Evolutionary conservation across 2,888 invertebrate species (phyloP), one percentile per base, ranked within the genome.

Genomic region (Camponotus fellah): DNA sequence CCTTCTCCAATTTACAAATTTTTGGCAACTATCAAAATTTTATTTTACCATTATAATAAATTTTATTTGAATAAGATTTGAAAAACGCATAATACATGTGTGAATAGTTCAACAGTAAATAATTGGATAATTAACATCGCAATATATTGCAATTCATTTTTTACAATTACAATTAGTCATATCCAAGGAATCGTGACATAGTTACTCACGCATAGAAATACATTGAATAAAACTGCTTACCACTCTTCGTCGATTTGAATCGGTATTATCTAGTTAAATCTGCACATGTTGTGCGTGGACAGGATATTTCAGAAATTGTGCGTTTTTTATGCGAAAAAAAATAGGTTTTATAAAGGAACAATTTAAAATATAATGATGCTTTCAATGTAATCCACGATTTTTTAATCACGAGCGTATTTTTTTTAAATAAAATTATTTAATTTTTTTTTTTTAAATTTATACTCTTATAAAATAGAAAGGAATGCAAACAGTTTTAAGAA

Each of bases 191-290:
- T 77, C n/a, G 21, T 58, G 53, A 49, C 12, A 9, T 9, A 17
- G 26, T n/a, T 46, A 46, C 46, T 46, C 10, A n/a, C 8, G 8
- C 2, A 32, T 53, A 64, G n/a, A 46, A 79, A 37, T 58, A n/a
- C 43, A 34, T 68, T 9, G 9, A 56, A 37, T 53, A 72, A 60
- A 74, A 62, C 8, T 60, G 5, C 26, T 40, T 40, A 71, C 32
- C 21, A 46, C 56, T 43, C 71, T 83, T 83, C 49, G 69, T 40
- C 34, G 43, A 83, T 84, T 76, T 58, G 34, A 62, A 17, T 69
- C 49, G 74, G 56, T 40, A 53, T 77, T 66, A 68, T 68, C 77
- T 77, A 43, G 77, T 68, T 68, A 68, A n/a, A 77, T 56, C 58
- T 68, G 58, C 56, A 43, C 40, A 10, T 9, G n/a, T 12, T 17